Conservation (phyloP, 2,888 invertebrate genomes). For the Tachystola acroxantha region DNA sequence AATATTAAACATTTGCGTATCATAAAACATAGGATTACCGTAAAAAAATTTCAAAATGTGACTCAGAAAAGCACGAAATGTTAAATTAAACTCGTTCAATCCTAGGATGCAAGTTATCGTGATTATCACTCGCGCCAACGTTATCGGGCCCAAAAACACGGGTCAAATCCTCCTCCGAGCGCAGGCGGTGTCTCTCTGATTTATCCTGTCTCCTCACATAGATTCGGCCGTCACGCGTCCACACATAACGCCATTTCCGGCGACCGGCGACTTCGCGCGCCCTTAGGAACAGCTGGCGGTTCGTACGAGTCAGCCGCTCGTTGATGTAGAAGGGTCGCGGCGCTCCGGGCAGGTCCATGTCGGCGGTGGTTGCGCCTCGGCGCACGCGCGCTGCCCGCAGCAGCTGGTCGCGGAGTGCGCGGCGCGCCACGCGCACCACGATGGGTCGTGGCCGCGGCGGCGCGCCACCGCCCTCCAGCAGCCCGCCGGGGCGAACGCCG, state of each 20-base stretch:
- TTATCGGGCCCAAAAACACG: background rate
- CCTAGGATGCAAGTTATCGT: too few relatives aligned
- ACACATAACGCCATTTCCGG: background rate
- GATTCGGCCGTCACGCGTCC: background rate
- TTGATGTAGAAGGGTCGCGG: background rate
- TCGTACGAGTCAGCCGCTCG: background rate
- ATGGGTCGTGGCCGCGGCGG: background rate
- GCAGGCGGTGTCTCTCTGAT: too few relatives aligned
- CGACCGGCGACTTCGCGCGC: background rate
- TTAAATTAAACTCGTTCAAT: too few relatives aligned
- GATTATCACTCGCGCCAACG: too few relatives aligned
- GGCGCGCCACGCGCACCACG: too few relatives aligned
- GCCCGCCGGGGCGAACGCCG: background rate
- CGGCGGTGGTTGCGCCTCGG: background rate
- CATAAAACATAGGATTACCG: too few relatives aligned
- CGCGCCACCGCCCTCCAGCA: background rate
- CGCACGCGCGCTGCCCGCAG: too few relatives aligned
- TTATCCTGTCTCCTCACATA: background rate
- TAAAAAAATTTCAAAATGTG: too few relatives aligned
- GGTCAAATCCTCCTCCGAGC: background rate
- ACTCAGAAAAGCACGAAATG: too few relatives aligned
- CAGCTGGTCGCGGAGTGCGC: conserved; percentile 1
- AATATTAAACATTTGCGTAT: too few relatives aligned
- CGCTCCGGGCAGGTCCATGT: background rate
- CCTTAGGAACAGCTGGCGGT: too few relatives aligned